Percentiles rank a stretch among this genome's conserved stretches.
phyloP scores from a whole-genome alignment of 2,888 invertebrate genomes.

The Tyria jacobaeae region DNA sequence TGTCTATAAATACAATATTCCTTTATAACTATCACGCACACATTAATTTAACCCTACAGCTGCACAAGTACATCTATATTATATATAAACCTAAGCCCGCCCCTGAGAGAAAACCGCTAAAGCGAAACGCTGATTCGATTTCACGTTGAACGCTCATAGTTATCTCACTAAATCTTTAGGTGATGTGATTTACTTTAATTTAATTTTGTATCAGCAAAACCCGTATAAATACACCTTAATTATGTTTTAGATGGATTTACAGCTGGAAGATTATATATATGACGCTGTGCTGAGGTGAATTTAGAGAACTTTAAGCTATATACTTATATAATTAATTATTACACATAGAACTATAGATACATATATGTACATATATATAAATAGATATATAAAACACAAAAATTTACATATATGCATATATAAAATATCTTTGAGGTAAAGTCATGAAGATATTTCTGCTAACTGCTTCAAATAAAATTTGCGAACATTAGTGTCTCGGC shows the following conservation, averaged over 20 bases:
- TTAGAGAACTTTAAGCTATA: conserved; percentile 18
- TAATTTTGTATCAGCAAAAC: conserved; percentile 73
- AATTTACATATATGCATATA: no score
- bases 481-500: no score
- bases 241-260: conserved; percentile 62
- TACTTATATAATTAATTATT: no score
- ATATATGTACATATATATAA: no score
- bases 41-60: conserved; percentile 28
- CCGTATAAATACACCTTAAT: conserved; percentile 78
- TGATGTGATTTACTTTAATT: conserved; percentile 86
- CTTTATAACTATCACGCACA: conserved; percentile 20
- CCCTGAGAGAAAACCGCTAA: conserved; percentile 73
- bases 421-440: no score
- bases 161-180: conserved; percentile 75
- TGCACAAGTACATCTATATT: conserved; percentile 16
- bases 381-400: no score
- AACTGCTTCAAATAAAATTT: no score
- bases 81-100: conserved; percentile 45
- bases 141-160: conserved; percentile 70
- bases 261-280: conserved; percentile 13
- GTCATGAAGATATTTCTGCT: no score
- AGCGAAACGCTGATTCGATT: conserved; percentile 81
- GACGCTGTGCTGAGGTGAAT: conserved; percentile 19
- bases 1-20: conserved; percentile 18
- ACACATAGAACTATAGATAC: no score